Base-by-base conservation (phyloP, 1,140 invertebrate genomes). In the Papilio dardanus region DNA sequence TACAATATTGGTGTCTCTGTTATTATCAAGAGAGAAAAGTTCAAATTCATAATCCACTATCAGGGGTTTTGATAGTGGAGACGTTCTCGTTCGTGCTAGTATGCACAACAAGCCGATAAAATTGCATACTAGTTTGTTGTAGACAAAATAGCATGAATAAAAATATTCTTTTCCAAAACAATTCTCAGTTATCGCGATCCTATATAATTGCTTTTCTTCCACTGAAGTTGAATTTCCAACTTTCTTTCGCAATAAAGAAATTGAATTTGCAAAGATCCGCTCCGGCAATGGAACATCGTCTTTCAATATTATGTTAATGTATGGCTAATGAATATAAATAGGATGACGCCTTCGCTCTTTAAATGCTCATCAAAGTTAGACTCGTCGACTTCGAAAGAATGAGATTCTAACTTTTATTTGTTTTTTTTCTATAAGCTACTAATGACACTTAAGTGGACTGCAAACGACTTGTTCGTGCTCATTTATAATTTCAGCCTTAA, bases 251-350 rank as follows among this genome's bases (percentile, higher is more conserved):
- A 62, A 28, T 62, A 62, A 62, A 62, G 54, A 62, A 62, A 62
- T 62, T 62, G 54, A 62, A 62, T 62, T 62, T 62, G 21, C 24
- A 62, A 62, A 62, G 54, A 62, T 28, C 24, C 21, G 54, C 54
- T 14, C 21, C 24, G 54, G 54, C 21, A 28, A 50, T 19, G 46
- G 54, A 62, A 62, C 54, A 62, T 5, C 24, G 24, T 62, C 54
- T 62, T 54, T 62, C 54, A 62, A 62, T 62, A 62, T 62, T 62
- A 62, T 62, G 54, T 28, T 62, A 62, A 62, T 62, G 54, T 62
- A 62, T 62, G 54, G 54, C 12, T 62, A 62, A 62, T 62, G 54
- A 62, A 62, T 62, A 62, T 62, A 62, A 62, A 62, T 62, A 62
- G 24, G 54, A 28, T 62, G 54, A 12, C 12, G 54, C 24, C 24